Evolutionary conservation across 1,140 invertebrate species (phyloP).

Genomic region (Drosophila athabasca): DNA sequence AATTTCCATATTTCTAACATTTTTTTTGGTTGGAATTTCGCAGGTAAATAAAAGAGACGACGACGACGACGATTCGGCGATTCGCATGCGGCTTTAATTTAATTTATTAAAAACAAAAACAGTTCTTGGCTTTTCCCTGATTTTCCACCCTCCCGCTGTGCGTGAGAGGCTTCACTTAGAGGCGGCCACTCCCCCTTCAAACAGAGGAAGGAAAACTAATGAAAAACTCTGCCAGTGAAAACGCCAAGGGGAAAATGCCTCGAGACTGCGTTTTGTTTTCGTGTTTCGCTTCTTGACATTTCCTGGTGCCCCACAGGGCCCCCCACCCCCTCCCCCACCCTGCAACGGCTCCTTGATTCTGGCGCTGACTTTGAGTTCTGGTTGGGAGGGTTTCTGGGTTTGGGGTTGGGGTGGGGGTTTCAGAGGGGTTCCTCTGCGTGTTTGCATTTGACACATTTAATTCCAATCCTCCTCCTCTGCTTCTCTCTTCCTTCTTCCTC

Average conservation of each 20-base stretch:
- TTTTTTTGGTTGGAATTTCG: constrained; percentile 46
- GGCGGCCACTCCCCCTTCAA: constrained; percentile 20
- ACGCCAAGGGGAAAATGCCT: constrained; percentile 51
- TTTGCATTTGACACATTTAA: constrained; percentile 82
- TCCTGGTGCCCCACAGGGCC: constrained; percentile 48
- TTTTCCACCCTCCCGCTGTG: constrained; percentile 53
- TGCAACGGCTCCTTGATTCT: constrained; percentile 30
- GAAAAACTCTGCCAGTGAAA: constrained; percentile 61
- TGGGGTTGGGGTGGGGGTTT: constrained; percentile 9
- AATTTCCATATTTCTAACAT: constrained; percentile 61
- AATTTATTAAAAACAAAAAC: constrained; percentile 71
- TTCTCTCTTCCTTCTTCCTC: neutral
- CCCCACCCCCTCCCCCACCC: neutral
- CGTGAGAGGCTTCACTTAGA: constrained; percentile 55
- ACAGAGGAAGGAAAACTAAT: constrained; percentile 14
- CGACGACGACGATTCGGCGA: constrained; percentile 25
- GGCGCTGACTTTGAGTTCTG: constrained; percentile 23
- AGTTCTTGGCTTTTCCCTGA: constrained; percentile 34
- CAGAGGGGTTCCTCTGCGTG: constrained; percentile 55
- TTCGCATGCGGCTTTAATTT: constrained; percentile 79
- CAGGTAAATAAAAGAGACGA: constrained; percentile 58
- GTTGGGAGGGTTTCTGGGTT: neutral
- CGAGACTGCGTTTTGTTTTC: constrained; percentile 75
- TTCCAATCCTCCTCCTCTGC: constrained; percentile 28
- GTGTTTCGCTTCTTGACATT: constrained; percentile 78